Evolutionary conservation across 2,888 invertebrate species (phyloP), one percentile per base, ranked within the genome.

Genomic region (Chrysina gloriosa): DNA sequence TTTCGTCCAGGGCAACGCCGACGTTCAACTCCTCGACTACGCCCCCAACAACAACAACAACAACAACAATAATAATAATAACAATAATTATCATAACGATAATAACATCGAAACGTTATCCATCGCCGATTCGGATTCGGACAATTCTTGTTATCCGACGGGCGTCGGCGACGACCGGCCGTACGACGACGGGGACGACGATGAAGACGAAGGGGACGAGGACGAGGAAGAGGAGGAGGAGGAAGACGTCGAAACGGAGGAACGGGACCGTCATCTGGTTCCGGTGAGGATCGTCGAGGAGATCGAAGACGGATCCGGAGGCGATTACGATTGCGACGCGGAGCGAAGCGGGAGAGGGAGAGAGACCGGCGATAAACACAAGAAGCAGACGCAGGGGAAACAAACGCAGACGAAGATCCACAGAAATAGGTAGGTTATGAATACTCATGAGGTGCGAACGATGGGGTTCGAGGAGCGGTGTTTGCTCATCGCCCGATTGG

Each of bases 1-100:
- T 29, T 72, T 73, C 56, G 69, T 72, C 67, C 72, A 72, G 61
- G 72, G 73, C 11, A 66, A 63, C 21, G 45, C 69, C 47, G 54
- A 69, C 45, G 69, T 72, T n/a, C 71, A 73, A 36, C 65, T 70
- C 19, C 69, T 71, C 48, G 68, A 34, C 14, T 56, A 39, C 56
- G 48, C 70, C 19, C 65, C 69, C 36, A 70, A 50, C 39, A 71
- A 73, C 63, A 50, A 50, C 50, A 27, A 27, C 25, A 50, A 23
- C 25, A 25, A 50, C 16, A 66, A 69, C 48, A 70, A 42, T n/a
- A 50, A 23, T 11, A 25, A 50, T 11, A 66, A 69, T 42, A 70
- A 42, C 36, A 70, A 50, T 48, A 71, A 73, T 63, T 27, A 50
- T 27, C 11, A 27, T 11, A 50, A 23, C 25, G 11, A 50, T 11